These are phyloP conservation scores for Lophura nycthemera DNA, from an alignment of 2,113 vertebrate genomes.

Conservation along the genomic window DNA sequence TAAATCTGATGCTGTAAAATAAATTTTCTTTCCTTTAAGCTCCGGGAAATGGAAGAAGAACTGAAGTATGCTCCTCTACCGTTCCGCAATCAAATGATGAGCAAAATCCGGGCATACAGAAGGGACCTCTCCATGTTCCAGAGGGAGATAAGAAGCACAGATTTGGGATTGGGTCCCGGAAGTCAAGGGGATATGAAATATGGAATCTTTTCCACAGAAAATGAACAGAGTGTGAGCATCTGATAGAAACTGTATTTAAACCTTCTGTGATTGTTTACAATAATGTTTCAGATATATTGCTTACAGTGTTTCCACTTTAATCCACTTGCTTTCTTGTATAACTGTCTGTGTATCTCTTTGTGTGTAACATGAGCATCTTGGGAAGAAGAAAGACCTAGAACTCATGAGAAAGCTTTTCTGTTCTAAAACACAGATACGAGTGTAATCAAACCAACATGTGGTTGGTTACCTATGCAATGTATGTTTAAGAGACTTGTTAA, in stretches of 20 bases:
- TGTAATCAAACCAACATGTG: accelerated
- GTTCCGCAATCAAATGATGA: constrained; percentile 89
- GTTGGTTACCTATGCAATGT: neutral
- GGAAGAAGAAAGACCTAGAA: neutral
- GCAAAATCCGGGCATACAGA: constrained; percentile 87
- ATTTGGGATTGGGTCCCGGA: constrained; percentile 74
- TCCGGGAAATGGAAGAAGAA: constrained; percentile 94
- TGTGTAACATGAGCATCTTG: neutral
- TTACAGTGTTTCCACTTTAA: neutral
- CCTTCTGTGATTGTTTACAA: neutral
- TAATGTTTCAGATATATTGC: neutral
- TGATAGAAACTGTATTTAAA: neutral
- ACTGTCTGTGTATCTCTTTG: neutral
- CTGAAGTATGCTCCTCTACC: constrained; percentile 85
- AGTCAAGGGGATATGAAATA: constrained; percentile 76
- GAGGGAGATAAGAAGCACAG: constrained; percentile 85
- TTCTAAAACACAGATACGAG: neutral
- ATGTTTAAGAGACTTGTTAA: neutral
- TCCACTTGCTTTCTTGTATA: neutral
- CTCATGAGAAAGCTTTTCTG: neutral
- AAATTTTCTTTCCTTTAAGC: constrained; percentile 70
- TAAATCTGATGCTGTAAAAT: neutral
- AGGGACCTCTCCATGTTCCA: constrained; percentile 90
- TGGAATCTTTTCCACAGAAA: constrained; percentile 83
- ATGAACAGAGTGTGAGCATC: constrained; percentile 87